These are phyloP conservation scores for Pseudanteris insignis DNA, from an alignment of 2,888 invertebrate genomes.

Conservation along the genomic window DNA sequence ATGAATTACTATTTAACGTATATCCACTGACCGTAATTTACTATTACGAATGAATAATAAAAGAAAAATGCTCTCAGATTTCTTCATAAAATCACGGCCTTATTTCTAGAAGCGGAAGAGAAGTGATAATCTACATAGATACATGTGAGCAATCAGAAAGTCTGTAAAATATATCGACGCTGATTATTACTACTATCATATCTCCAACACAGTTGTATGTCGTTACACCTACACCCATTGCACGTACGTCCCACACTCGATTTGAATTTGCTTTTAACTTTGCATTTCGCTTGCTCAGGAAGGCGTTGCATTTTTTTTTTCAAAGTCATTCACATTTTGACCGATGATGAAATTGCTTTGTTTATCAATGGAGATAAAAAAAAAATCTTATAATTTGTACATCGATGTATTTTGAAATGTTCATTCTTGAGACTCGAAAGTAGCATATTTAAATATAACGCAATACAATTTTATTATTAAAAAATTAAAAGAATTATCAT, in stretches of 20 bases:
- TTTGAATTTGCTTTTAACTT: constrained; percentile 19
- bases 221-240: constrained; percentile 33
- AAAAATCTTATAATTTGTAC: constrained; percentile 3
- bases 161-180: constrained; percentile 24
- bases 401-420: no score
- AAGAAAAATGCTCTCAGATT: constrained; percentile 20
- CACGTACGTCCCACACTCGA: constrained; percentile 20
- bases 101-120: constrained; percentile 50
- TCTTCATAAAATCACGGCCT: constrained; percentile 45
- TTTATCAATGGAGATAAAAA: constrained; percentile 18
- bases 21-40: no score
- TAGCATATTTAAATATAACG: no score
- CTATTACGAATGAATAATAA: no score
- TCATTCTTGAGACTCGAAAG: no score
- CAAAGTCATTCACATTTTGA: constrained; percentile 20
- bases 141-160: constrained; percentile 29
- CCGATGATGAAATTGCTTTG: constrained; percentile 20
- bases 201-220: constrained; percentile 19
- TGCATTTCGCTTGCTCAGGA: constrained; percentile 6
- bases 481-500: no score
- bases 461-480: no score
- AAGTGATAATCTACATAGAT: constrained; percentile 41
- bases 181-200: constrained; percentile 29
- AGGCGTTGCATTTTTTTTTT: constrained; percentile 31
- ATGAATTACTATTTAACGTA: no score